Percentiles rank a stretch among this genome's conserved stretches.
phyloP scores from a whole-genome alignment of 2,888 invertebrate genomes.

The Ethmia dodecea region DNA sequence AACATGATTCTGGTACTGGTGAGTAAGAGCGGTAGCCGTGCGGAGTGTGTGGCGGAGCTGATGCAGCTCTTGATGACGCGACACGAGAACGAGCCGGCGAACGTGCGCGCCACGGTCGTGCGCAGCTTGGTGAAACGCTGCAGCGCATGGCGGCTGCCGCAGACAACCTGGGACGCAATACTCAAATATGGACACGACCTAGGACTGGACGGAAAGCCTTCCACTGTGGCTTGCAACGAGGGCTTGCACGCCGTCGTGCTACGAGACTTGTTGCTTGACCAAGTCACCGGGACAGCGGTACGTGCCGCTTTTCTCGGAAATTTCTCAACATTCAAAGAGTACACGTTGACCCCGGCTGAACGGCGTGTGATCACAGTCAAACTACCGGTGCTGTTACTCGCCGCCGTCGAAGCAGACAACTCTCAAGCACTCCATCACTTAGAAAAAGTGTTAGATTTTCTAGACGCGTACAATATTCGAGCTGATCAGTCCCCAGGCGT shows the following conservation, averaged over 20 bases:
- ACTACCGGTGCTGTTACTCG: slow-evolving; percentile 25
- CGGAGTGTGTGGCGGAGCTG: slow-evolving; percentile 32
- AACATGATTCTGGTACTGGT: slow-evolving; percentile 53
- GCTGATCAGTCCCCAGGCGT: slow-evolving; percentile 24
- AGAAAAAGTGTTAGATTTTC: slow-evolving; percentile 28
- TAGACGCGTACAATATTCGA: slow-evolving; percentile 28
- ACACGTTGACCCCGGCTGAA: slow-evolving; percentile 34
- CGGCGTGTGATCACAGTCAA: slow-evolving; percentile 22
- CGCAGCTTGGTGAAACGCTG: slow-evolving; percentile 51
- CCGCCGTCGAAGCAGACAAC: slow-evolving; percentile 16
- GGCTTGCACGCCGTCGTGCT: slow-evolving; percentile 50
- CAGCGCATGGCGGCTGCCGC: slow-evolving; percentile 43
- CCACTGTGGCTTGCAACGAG: slow-evolving; percentile 39
- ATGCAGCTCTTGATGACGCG: slow-evolving; percentile 32
- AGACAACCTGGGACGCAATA: slow-evolving; percentile 36
- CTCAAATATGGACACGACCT: slow-evolving; percentile 41
- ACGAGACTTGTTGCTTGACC: slow-evolving; percentile 32
- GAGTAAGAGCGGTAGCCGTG: slow-evolving; percentile 49
- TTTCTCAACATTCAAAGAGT: slow-evolving; percentile 38
- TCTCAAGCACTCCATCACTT: slow-evolving; percentile 17
- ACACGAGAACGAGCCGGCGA: slow-evolving; percentile 43
- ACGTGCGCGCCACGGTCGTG: slow-evolving; percentile 44
- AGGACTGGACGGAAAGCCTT: slow-evolving; percentile 40
- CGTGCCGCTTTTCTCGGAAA: slow-evolving; percentile 30
- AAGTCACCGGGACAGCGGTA: slow-evolving; percentile 21